Conservation (phyloP, 2,797 vertebrate genomes). For the Rhinatrema bivittatum region DNA sequence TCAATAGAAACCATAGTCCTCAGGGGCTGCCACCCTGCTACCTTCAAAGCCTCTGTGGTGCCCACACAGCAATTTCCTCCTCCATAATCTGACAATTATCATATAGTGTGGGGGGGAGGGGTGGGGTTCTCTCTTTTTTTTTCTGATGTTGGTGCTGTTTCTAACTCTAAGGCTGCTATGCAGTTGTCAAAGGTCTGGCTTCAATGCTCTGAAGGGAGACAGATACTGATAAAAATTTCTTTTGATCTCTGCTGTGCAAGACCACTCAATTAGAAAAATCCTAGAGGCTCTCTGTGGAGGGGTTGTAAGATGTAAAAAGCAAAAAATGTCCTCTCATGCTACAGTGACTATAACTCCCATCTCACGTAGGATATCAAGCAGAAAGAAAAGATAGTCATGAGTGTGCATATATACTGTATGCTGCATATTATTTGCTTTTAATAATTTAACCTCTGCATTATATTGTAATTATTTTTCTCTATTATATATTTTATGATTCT, state of each 20-base stretch:
- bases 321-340: conserved; percentile 34
- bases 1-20: conserved; percentile 1
- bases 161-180: conserved; percentile 32
- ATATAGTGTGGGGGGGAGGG: conserved; percentile 3
- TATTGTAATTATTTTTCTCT: too few relatives aligned
- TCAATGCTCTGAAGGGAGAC: conserved; percentile 48
- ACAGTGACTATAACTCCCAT: conserved; percentile 21
- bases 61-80: conserved; percentile 25
- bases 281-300: conserved; percentile 38
- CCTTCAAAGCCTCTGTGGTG: conserved; percentile 21
- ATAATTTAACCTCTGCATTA: too few relatives aligned
- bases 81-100: conserved; percentile 25
- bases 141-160: conserved; percentile 19
- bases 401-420: conserved; percentile 35
- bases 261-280: conserved; percentile 28
- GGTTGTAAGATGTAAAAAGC: conserved; percentile 38
- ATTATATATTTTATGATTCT: too few relatives aligned
- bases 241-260: conserved; percentile 56
- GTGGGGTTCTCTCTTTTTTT: conserved; percentile 6
- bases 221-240: conserved; percentile 60
- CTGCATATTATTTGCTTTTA: too few relatives aligned
- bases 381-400: conserved; percentile 36
- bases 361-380: conserved; percentile 34
- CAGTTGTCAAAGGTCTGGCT: conserved; percentile 51
- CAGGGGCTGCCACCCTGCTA: conserved; percentile 1